phyloP scores from a whole-genome alignment of 2,797 vertebrate genomes.

The Chanos chanos region DNA sequence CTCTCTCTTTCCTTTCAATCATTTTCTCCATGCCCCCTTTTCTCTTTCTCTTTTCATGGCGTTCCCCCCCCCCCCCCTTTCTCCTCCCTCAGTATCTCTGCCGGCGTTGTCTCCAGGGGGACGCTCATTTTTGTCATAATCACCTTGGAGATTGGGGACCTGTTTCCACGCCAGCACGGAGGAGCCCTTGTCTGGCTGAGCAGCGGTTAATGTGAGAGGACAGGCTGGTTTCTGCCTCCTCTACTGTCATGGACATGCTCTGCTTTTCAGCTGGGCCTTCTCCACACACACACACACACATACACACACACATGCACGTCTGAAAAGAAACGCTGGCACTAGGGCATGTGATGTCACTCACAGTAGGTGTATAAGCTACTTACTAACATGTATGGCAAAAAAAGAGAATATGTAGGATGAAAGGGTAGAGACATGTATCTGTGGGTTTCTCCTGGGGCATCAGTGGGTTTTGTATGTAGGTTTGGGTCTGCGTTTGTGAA shows the following conservation, averaged over 20 bases:
- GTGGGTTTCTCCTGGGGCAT: constrained; percentile 50
- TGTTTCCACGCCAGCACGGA: constrained; percentile 64
- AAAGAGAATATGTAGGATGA: constrained; percentile 64
- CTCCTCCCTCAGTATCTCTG: constrained; percentile 58
- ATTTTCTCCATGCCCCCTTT: not conserved
- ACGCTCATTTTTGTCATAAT: constrained; percentile 72
- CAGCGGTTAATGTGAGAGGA: constrained; percentile 71
- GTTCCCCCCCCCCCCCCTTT: constrained; percentile 46
- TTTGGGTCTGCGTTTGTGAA: constrained; percentile 1
- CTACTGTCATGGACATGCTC: constrained; percentile 51
- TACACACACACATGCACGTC: constrained; percentile 39
- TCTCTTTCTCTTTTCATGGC: constrained; percentile 16
- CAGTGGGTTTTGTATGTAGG: constrained; percentile 35
- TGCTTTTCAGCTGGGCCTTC: constrained; percentile 56
- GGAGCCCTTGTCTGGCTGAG: constrained; percentile 59
- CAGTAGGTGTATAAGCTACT: constrained; percentile 79
- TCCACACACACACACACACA: constrained; percentile 50
- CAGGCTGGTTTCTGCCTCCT: constrained; percentile 69
- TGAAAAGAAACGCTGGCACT: constrained; percentile 63
- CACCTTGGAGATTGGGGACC: constrained; percentile 74
- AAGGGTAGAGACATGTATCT: constrained; percentile 59
- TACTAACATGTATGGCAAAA: constrained; percentile 60
- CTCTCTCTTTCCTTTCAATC: not conserved
- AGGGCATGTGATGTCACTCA: constrained; percentile 69
- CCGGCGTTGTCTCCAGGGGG: constrained; percentile 65